Evolutionary conservation across 2,888 invertebrate species (phyloP).

Genomic region (Trissolcus japonicus): DNA sequence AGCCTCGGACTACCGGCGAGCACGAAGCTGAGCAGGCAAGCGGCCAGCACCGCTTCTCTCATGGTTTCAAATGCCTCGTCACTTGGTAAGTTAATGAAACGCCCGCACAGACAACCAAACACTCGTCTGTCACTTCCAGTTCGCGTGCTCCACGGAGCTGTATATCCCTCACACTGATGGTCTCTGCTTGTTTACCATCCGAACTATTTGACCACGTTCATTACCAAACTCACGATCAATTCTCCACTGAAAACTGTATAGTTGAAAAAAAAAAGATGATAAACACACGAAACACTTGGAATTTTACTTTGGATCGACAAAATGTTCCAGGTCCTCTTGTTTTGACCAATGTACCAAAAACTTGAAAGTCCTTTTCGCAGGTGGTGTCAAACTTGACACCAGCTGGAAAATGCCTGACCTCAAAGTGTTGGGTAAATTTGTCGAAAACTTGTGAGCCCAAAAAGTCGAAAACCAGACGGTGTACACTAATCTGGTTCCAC

Average conservation of each 20-base stretch:
- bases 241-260: constrained; percentile 33
- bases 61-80: constrained; percentile 60
- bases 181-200: constrained; percentile 11
- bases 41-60: constrained; percentile 69
- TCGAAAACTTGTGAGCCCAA: background rate
- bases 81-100: constrained; percentile 22
- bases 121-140: constrained; percentile 40
- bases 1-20: constrained; percentile 71
- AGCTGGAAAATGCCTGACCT: background rate
- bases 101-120: constrained; percentile 39
- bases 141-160: background rate
- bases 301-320: background rate
- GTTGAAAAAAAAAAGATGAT: background rate
- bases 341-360: background rate
- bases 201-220: constrained; percentile 32
- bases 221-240: constrained; percentile 22
- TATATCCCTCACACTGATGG: constrained; percentile 8
- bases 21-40: constrained; percentile 70
- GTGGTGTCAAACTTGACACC: background rate
- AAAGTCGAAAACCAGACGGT: background rate
- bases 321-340: background rate
- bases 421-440: no score
- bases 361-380: background rate
- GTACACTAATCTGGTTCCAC: background rate
- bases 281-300: background rate